These are phyloP conservation scores for Brachypodius melanocephalos DNA, from an alignment of 2,113 vertebrate species.

Conservation along the genomic window DNA sequence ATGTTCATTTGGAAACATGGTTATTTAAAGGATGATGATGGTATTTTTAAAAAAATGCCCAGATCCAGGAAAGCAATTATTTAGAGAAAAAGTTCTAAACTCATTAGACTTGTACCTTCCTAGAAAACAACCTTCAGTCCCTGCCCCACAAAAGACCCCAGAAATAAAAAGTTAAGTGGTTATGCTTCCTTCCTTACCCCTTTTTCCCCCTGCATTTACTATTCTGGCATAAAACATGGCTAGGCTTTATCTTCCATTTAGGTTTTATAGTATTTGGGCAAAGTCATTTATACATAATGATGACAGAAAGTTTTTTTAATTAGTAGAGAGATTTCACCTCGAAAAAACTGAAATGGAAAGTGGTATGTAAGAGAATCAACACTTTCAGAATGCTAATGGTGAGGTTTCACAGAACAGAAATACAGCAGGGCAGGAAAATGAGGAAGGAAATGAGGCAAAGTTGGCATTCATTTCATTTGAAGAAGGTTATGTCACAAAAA, in stretches of 20 bases:
- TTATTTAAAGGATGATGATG: background rate
- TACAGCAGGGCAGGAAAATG: background rate
- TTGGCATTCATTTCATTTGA: background rate
- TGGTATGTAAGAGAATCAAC: background rate
- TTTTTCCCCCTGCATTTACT: background rate
- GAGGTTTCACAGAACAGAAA: background rate
- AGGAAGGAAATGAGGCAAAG: background rate
- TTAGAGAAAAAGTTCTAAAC: constrained; percentile 21
- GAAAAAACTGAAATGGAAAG: constrained; percentile 3
- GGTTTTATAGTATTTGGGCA: background rate
- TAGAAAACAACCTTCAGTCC: background rate
- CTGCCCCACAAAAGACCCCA: background rate
- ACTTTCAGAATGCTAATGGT: background rate
- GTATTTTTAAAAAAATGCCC: background rate
- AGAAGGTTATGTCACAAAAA: background rate
- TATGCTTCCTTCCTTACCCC: background rate
- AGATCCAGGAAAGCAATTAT: constrained; percentile 4
- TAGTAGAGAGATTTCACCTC: background rate
- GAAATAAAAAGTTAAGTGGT: background rate
- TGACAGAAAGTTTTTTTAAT: background rate
- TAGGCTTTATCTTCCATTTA: background rate
- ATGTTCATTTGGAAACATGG: background rate
- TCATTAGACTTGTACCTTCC: background rate
- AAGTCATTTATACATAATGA: background rate
- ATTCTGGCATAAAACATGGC: background rate